Conservation (phyloP, 2,888 invertebrate genomes). For the Pristionchus japonicus region DNA sequence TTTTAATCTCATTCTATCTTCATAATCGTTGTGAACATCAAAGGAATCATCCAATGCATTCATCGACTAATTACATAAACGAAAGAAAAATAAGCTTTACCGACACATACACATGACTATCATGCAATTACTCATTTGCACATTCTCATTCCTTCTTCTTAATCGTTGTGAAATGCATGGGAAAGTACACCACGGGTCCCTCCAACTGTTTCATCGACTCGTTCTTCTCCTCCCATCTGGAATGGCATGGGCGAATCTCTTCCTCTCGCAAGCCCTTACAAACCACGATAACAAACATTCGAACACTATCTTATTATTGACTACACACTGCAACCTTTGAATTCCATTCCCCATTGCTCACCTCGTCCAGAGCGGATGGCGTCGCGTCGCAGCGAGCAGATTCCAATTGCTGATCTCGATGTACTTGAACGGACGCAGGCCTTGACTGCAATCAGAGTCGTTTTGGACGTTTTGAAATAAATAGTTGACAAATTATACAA, state of each 20-base stretch:
- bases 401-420: background rate
- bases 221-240: background rate
- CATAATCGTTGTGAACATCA: background rate
- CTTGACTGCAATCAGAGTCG: slow-evolving; percentile 1
- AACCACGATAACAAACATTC: background rate
- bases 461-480: no score
- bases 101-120: no score
- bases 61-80: no score
- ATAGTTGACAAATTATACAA: no score
- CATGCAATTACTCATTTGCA: background rate
- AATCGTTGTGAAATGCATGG: background rate
- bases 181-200: background rate
- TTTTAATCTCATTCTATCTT: background rate
- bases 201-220: background rate
- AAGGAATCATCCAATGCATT: no score
- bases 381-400: background rate
- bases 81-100: background rate
- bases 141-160: background rate
- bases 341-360: background rate
- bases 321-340: background rate
- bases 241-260: background rate
- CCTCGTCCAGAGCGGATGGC: no score
- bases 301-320: background rate
- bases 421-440: slow-evolving; percentile 40
- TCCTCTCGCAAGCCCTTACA: background rate